These are phyloP conservation scores for Mycteria americana DNA, from an alignment of 2,797 vertebrate species.

Conservation along the genomic window DNA sequence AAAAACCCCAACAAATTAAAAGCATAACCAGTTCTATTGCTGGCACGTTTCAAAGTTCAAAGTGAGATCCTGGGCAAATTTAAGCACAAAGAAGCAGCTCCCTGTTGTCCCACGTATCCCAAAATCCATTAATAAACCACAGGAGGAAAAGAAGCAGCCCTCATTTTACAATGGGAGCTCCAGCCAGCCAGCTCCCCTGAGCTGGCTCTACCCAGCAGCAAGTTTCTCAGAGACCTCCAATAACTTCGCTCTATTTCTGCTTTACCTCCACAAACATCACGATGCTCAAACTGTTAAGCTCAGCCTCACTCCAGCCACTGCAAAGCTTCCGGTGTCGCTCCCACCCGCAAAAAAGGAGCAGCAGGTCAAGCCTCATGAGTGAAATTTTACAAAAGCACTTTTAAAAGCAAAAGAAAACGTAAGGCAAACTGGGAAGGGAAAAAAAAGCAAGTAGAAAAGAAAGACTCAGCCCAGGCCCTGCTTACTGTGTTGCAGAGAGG, in stretches of 20 bases:
- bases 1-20: neutral
- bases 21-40: neutral
- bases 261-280: neutral
- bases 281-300: neutral
- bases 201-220: neutral
- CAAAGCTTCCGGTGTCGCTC: accelerated
- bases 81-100: neutral
- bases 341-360: neutral
- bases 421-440: neutral
- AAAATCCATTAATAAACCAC: neutral
- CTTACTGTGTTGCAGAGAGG: neutral
- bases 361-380: neutral
- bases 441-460: neutral
- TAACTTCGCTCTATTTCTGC: neutral
- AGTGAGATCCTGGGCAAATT: neutral
- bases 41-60: neutral
- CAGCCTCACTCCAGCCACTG: neutral
- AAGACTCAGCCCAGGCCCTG: neutral
- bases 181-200: neutral
- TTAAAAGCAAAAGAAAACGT: neutral
- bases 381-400: neutral
- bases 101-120: neutral
- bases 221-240: neutral
- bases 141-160: neutral
- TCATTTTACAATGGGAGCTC: neutral